Evolutionary conservation across 2,888 invertebrate species (phyloP), one percentile per base, ranked within the genome.

Genomic region (Punctoribates punctum): DNA sequence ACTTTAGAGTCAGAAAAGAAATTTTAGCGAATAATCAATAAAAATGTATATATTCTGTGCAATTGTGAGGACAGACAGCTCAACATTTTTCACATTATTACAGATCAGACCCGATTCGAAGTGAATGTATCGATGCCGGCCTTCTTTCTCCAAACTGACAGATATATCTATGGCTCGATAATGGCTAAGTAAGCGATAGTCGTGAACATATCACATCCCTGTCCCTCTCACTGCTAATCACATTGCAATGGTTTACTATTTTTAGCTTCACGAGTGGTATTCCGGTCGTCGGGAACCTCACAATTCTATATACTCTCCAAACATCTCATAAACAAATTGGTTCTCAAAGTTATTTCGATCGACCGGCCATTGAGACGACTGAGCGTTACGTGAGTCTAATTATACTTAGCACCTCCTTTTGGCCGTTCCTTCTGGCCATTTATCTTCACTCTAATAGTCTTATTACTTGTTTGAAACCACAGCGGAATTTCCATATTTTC

Each of bases 111-210:
- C 0, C 87, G 95, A 81, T 96, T 93, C 83, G 96, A 96, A 87
- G 93, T 95, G 0, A 96, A 96, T 84, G 94, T 97, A 0, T 95
- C 94, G 0, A 94, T 96, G 91, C 93, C 96, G 0, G 91, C 95
- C 0, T 95, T 94, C 84, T 92, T 96, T 86, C 91, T 95, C 83
- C 92, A 91, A 81, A 91, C 91, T 27, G 94, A 94, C 81, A 88
- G 87, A 13, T 94, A 86, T 82, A 89, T 97, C 82, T 88, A 90
- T 82, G 97, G 96, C 0, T 88, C 90, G 0, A 88, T 97, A 1
- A 91, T 93, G 89, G 96, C 96, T 0, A 97, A 97, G 88, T 85
- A 82, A 79, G 80, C 78, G 13, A 54, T 74, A 46, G 20, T 29
- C 34, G 20, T 67, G 29, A 20, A 20, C 65, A 46, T 6, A 38